phyloP scores from a whole-genome alignment of 2,113 vertebrate species.

The Caretta caretta region DNA sequence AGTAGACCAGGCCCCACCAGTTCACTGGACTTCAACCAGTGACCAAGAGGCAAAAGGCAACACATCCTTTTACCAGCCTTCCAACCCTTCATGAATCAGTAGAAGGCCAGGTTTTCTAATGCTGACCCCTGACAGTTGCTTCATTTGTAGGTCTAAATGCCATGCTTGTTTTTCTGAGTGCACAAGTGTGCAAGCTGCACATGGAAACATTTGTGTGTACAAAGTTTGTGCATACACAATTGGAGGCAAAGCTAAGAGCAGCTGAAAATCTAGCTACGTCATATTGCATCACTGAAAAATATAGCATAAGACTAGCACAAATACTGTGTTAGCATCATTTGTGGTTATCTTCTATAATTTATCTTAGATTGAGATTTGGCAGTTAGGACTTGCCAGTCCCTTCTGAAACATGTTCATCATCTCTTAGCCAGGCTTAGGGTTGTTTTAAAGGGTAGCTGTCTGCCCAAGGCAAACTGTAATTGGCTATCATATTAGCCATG shows the following conservation, averaged over 20 bases:
- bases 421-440: neutral
- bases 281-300: neutral
- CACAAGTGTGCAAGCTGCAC: neutral
- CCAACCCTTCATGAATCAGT: neutral
- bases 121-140: neutral
- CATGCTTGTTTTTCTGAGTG: neutral
- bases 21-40: neutral
- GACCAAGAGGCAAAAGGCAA: neutral
- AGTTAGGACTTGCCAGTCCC: neutral
- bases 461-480: slow-evolving; percentile 26
- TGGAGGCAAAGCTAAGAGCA: neutral
- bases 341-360: neutral
- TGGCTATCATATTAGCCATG: slow-evolving; percentile 14
- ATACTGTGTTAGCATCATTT: neutral
- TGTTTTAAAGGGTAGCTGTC: slow-evolving; percentile 10
- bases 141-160: neutral
- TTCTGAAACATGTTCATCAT: neutral
- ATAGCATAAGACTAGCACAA: neutral
- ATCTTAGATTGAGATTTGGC: neutral
- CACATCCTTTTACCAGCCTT: neutral
- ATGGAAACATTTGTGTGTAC: neutral
- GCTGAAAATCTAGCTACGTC: neutral
- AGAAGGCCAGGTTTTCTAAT: neutral
- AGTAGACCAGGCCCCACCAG: slow-evolving; percentile 21
- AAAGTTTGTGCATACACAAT: neutral